Base-by-base conservation (phyloP, 2,113 vertebrate species). In the Dipodomys spectabilis region DNA sequence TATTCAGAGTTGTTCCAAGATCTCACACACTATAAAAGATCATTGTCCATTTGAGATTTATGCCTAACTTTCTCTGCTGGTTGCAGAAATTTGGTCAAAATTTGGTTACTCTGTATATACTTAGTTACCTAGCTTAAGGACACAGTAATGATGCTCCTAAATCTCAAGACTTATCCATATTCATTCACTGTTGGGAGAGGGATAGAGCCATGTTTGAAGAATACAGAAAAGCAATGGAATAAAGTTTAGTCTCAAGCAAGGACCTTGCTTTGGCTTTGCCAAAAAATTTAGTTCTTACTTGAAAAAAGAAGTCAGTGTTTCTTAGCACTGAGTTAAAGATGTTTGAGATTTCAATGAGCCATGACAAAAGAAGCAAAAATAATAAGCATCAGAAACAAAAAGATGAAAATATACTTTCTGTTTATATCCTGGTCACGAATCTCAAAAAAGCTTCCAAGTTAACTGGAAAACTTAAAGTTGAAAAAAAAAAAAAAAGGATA, bases 401-500 rank as follows among this genome's bases (percentile, higher is more conserved):
- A 57, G n/a, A 87, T 7, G 71, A 87, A 95, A 87, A 78, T 39
- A 60, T 8, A 18, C 64, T 90, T 88, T 88, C 15, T 35, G 27
- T 88, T n/a, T 67, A 30, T 0, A 68, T 23, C 65, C 60, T 1
- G 2, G n/a, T 74, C 32, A 22, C 20, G 82, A 81, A 82, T 77
- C 81, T 25, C 86, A 18, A 12, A 71, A 25, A 72, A 67, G 1
- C 12, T 28, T 57, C 49, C 75, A 69, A 95, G 75, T n/a, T 30
- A 30, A 82, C 35, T 30, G 28, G 75, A 88, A 84, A 78, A 12
- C 39, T 57, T 10, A 20, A 85, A n/a, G 0, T 16, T 20, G 0
- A 80, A 77, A 49, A 49, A 49, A 30, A 49, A 30, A 81, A 92
- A 86, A 65, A 15, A 25, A 30, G 30, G 25, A 22, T 9, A 53